phyloP scores from a whole-genome alignment of 1,140 invertebrate genomes.

The Caerostris extrusa region DNA sequence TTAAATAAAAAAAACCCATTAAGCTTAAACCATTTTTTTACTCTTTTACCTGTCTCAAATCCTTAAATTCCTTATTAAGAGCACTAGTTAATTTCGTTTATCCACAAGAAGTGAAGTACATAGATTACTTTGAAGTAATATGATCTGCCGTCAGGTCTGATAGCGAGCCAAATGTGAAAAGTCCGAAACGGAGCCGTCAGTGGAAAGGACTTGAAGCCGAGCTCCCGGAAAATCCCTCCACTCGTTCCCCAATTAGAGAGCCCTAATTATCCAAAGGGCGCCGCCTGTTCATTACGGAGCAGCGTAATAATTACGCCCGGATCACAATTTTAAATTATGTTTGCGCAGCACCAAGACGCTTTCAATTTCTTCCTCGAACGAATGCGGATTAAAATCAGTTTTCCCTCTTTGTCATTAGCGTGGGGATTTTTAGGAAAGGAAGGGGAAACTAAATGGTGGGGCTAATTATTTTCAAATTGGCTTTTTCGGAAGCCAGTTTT shows the following conservation, averaged over 20 bases:
- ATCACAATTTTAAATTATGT: constrained; percentile 11
- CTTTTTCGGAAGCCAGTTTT: background rate
- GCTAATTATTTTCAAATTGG: constrained; percentile 14
- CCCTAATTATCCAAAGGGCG: too few relatives aligned
- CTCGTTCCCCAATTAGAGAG: background rate
- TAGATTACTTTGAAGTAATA: too few relatives aligned
- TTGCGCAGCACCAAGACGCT: background rate
- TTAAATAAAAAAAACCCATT: too few relatives aligned
- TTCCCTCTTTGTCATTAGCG: background rate
- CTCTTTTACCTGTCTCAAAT: too few relatives aligned
- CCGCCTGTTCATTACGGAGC: too few relatives aligned
- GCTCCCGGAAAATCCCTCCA: background rate
- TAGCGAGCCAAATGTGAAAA: too few relatives aligned
- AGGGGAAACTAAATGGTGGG: background rate
- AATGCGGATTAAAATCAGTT: background rate
- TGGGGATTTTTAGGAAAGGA: background rate
- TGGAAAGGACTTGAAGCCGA: background rate
- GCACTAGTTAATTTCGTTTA: too few relatives aligned
- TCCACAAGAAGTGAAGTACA: too few relatives aligned
- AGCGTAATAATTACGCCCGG: background rate
- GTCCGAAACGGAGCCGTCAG: background rate
- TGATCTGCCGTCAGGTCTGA: too few relatives aligned
- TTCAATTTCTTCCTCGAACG: background rate
- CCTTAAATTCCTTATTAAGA: too few relatives aligned
- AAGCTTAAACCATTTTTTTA: too few relatives aligned